Evolutionary conservation across 2,888 invertebrate genomes (phyloP).

Genomic region (Meiosimyza platycephala): DNA sequence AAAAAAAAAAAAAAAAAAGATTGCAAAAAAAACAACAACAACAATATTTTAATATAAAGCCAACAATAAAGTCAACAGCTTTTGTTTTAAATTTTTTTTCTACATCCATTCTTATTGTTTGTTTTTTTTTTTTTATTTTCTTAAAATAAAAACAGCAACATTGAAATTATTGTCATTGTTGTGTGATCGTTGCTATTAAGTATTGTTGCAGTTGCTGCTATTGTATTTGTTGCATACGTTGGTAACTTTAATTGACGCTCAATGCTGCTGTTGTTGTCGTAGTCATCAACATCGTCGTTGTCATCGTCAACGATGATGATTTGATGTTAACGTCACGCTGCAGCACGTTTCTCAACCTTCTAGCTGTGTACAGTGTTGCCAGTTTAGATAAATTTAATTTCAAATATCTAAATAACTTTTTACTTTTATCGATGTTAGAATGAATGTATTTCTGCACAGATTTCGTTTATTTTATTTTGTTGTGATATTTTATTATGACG

Average conservation of each 20-base stretch:
- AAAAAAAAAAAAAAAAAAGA: conserved; percentile 4
- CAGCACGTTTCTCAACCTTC: conserved; percentile 14
- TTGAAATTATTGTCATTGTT: background rate
- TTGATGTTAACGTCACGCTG: background rate
- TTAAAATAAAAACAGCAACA: too few species aligned
- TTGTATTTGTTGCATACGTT: background rate
- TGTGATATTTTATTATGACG: too few species aligned
- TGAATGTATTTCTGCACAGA: too few species aligned
- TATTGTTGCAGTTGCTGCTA: conserved; percentile 1
- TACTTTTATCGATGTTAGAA: too few species aligned
- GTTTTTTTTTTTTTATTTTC: too few species aligned
- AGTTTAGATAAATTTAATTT: too few species aligned
- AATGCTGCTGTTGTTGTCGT: conserved; percentile 15
- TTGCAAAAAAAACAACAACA: background rate
- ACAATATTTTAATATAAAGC: background rate
- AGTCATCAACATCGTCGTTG: background rate
- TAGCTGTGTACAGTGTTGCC: background rate
- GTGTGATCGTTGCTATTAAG: conserved; percentile 4
- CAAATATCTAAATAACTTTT: too few species aligned
- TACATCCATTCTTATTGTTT: too few species aligned
- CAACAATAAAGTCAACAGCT: background rate
- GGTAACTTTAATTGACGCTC: conserved; percentile 15
- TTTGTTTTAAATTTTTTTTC: background rate
- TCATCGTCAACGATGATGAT: background rate
- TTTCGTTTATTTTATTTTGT: too few species aligned